Conservation (phyloP, 2,888 invertebrate genomes). For the Drosophila macrothrix region DNA sequence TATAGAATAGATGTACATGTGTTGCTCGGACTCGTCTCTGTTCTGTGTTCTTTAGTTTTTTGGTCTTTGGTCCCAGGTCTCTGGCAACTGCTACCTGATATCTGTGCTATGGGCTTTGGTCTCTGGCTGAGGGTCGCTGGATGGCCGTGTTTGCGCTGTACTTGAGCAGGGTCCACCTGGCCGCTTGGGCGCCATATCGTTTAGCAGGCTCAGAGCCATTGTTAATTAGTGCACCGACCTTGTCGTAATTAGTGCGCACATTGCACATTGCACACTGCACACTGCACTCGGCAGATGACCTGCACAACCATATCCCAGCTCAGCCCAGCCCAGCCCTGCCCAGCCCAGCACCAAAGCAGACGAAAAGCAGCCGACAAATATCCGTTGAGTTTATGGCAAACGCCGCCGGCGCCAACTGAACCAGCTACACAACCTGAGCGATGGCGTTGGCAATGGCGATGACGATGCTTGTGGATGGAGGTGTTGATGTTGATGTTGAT, state of each 20-base stretch:
- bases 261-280: slow-evolving; percentile 49
- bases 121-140: slow-evolving; percentile 8
- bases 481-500: slow-evolving; percentile 2
- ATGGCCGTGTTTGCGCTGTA: slow-evolving; percentile 29
- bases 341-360: slow-evolving; percentile 3
- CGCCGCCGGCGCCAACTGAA: slow-evolving; percentile 39
- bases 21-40: slow-evolving; percentile 9
- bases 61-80: slow-evolving; percentile 18
- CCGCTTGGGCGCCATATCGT: slow-evolving; percentile 55
- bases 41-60: neutral
- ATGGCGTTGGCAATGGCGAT: slow-evolving; percentile 1
- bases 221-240: slow-evolving; percentile 79
- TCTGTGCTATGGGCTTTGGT: slow-evolving; percentile 9
- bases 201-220: slow-evolving; percentile 77
- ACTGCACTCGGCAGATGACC: slow-evolving; percentile 6
- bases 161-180: slow-evolving; percentile 7
- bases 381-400: slow-evolving; percentile 60
- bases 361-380: slow-evolving; percentile 50
- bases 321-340: neutral
- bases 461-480: neutral
- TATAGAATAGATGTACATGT: slow-evolving; percentile 13
- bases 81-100: slow-evolving; percentile 15
- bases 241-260: slow-evolving; percentile 74
- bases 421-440: slow-evolving; percentile 15
- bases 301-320: neutral